Conservation (phyloP, 2,113 vertebrate species). For the Oncorhynchus masou region DNA sequence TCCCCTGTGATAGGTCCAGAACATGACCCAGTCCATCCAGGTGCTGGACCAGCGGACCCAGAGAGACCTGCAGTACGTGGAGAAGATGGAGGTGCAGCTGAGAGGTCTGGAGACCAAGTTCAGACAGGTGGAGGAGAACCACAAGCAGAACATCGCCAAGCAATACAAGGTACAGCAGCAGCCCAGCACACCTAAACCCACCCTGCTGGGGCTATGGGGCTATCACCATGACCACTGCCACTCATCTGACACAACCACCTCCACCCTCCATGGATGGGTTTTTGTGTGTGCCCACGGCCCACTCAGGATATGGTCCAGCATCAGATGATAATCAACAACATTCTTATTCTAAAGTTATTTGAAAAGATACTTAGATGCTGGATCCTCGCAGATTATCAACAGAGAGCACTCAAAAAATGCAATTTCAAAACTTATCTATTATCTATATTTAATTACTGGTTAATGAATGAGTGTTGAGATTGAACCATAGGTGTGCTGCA, state of each 20-base stretch:
- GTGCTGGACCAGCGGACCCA: slow-evolving; percentile 96
- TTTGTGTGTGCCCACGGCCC: background rate
- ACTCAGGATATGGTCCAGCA: background rate
- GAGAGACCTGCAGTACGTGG: slow-evolving; percentile 94
- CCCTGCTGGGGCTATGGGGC: slow-evolving; percentile 1
- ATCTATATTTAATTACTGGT: no score
- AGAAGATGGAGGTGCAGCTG: slow-evolving; percentile 98
- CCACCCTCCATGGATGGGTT: background rate
- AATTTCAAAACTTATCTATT: no score
- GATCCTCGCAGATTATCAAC: no score
- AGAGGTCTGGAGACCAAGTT: slow-evolving; percentile 97
- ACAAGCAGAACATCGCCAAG: slow-evolving; percentile 96
- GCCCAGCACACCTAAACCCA: slow-evolving; percentile 8
- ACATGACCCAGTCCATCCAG: slow-evolving; percentile 99
- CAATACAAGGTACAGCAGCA: slow-evolving; percentile 89
- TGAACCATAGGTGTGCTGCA: no score
- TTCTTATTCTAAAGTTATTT: no score
- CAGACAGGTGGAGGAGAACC: slow-evolving; percentile 95
- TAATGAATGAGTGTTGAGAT: no score
- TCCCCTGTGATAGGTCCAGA: slow-evolving; percentile 84
- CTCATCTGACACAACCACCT: background rate
- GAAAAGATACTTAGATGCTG: no score
- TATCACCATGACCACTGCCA: slow-evolving; percentile 14
- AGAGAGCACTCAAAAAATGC: no score
- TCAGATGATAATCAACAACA: background rate